phyloP scores from a whole-genome alignment of 2,888 invertebrate genomes.

The Chironomus tentans region DNA sequence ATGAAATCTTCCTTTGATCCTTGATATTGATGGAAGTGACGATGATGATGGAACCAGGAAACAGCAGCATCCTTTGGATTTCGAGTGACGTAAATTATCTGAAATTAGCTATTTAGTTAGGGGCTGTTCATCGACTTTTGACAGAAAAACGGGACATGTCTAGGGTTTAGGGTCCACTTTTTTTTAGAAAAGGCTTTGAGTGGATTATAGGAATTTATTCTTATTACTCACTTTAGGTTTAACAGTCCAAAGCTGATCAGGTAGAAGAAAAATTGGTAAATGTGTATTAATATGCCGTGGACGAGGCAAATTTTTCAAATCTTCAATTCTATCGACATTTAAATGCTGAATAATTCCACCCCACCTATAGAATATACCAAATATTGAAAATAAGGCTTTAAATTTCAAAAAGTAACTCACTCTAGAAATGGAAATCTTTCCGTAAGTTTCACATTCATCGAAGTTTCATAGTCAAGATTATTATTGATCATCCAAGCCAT shows the following conservation, averaged over 20 bases:
- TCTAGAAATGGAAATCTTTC: not conserved
- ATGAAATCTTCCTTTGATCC: conserved; percentile 31
- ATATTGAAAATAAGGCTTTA: conserved; percentile 7
- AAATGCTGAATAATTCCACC: not conserved
- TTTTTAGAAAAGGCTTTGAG: too few species aligned
- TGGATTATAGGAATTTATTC: too few species aligned
- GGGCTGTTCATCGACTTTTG: too few species aligned
- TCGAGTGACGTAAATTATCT: conserved; percentile 70
- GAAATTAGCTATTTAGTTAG: too few species aligned
- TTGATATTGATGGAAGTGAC: conserved; percentile 30
- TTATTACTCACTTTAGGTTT: not conserved
- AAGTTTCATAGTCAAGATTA: not conserved
- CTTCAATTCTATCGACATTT: not conserved
- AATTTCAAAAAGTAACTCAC: not conserved
- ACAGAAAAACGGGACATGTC: too few species aligned
- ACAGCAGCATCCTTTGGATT: conserved; percentile 76
- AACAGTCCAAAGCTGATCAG: not conserved
- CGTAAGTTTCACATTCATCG: not conserved
- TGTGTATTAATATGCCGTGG: not conserved
- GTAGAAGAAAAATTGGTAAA: not conserved
- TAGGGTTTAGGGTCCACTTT: too few species aligned
- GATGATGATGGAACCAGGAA: conserved; percentile 56
- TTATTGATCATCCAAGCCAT: not conserved
- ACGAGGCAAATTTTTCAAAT: not conserved
- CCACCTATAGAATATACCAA: not conserved